A percentile compares a stretch with the other conserved stretches of the same genome.
These are phyloP conservation scores for Menura novaehollandiae DNA, from an alignment of 2,113 vertebrate species.

Conservation along the genomic window DNA sequence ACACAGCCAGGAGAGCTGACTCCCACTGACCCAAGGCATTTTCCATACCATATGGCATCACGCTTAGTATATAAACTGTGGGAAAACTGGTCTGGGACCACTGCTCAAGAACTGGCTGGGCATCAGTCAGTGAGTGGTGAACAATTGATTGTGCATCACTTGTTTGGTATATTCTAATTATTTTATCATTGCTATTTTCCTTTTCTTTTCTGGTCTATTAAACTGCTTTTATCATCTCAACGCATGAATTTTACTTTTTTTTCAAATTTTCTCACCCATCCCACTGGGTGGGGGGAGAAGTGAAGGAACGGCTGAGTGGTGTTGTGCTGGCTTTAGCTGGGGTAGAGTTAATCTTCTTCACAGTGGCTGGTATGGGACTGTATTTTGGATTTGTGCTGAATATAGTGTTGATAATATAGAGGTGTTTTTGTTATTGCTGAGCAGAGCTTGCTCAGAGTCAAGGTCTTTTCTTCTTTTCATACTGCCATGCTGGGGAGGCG, in stretches of 20 bases:
- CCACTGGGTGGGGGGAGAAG: neutral
- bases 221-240: neutral
- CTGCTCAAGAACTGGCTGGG: neutral
- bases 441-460: neutral
- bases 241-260: neutral
- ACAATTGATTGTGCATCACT: neutral
- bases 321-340: neutral
- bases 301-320: neutral
- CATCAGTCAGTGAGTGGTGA: neutral
- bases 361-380: neutral
- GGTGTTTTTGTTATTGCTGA: neutral
- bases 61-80: neutral
- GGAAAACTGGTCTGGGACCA: neutral
- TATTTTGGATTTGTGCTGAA: neutral
- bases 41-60: neutral
- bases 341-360: neutral
- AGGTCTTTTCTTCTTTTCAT: neutral
- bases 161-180: neutral
- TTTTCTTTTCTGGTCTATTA: neutral
- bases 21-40: neutral
- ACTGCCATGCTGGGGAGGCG: neutral
- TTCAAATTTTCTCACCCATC: neutral
- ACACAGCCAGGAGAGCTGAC: neutral
- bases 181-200: neutral
- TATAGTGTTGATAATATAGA: neutral